Conservation (phyloP, 2,797 vertebrate species). For the Acropternis orthonyx region DNA sequence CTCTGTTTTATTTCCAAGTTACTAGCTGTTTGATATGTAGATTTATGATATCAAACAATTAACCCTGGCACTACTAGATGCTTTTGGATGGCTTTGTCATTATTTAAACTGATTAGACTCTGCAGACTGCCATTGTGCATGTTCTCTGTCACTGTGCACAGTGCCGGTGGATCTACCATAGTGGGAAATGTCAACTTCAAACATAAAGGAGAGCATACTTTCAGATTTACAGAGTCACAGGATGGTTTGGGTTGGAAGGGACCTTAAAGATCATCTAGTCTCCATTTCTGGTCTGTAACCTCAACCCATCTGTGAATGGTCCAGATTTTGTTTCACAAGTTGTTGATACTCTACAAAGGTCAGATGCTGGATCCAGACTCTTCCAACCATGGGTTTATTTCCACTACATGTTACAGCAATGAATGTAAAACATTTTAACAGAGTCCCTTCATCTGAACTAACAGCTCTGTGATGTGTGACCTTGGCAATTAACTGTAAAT, state of each 20-base stretch:
- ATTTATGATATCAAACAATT: not conserved
- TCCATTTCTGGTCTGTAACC: not conserved
- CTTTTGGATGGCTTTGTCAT: not conserved
- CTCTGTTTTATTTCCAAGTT: not conserved
- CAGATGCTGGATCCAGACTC: not conserved
- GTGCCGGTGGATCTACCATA: not conserved
- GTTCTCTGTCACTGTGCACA: not conserved
- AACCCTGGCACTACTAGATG: not conserved
- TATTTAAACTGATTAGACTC: not conserved
- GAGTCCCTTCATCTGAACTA: not conserved
- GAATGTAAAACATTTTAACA: not conserved
- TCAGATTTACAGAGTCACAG: not conserved
- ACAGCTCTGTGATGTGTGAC: not conserved
- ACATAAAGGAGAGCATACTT: not conserved
- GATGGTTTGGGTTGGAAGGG: not conserved
- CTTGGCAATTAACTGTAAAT: not conserved
- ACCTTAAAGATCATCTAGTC: not conserved
- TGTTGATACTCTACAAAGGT: not conserved
- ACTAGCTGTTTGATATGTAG: not conserved
- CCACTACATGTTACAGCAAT: not conserved
- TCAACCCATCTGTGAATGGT: accelerated
- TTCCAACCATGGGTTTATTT: not conserved
- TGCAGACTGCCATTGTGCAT: accelerated
- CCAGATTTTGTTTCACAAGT: not conserved
- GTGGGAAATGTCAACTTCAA: not conserved